Evolutionary conservation across 2,888 invertebrate genomes (phyloP).

Genomic region (Hyposoter dolosus): DNA sequence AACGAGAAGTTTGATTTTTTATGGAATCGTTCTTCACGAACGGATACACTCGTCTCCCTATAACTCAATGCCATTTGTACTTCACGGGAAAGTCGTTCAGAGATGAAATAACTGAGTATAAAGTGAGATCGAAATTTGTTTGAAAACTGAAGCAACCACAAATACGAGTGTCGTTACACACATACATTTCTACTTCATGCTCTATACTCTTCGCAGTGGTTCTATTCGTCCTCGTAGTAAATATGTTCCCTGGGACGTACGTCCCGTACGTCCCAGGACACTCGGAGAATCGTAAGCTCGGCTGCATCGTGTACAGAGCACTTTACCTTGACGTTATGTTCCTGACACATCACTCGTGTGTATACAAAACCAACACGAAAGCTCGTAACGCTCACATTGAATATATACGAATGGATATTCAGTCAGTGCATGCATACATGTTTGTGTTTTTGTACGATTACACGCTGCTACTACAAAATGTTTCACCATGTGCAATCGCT

Average conservation of each 20-base stretch:
- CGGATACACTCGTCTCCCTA: too few relatives aligned
- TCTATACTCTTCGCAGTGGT: conserved; percentile 20
- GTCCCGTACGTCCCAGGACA: conserved; percentile 50
- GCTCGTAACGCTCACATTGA: conserved; percentile 34
- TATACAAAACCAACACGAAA: conserved; percentile 53
- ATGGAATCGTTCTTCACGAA: too few relatives aligned
- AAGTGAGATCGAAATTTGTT: not conserved
- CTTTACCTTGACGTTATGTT: conserved; percentile 35
- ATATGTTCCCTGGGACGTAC: conserved; percentile 34
- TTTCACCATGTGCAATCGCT: conserved; percentile 17
- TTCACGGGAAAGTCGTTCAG: too few relatives aligned
- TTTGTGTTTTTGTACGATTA: not conserved
- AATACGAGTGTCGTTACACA: not conserved
- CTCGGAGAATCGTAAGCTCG: conserved; percentile 50
- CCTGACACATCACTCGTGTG: conserved; percentile 9
- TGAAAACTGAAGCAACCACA: not conserved
- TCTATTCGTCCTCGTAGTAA: conserved; percentile 23
- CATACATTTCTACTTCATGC: not conserved
- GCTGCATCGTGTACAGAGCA: conserved; percentile 56
- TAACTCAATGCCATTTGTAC: too few relatives aligned
- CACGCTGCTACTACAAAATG: conserved; percentile 20
- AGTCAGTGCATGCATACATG: not conserved
- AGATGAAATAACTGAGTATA: too few relatives aligned
- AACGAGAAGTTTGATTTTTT: too few relatives aligned
- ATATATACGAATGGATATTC: too few relatives aligned